Conservation (phyloP, 2,888 invertebrate species). For the Sphinx pinastri region DNA sequence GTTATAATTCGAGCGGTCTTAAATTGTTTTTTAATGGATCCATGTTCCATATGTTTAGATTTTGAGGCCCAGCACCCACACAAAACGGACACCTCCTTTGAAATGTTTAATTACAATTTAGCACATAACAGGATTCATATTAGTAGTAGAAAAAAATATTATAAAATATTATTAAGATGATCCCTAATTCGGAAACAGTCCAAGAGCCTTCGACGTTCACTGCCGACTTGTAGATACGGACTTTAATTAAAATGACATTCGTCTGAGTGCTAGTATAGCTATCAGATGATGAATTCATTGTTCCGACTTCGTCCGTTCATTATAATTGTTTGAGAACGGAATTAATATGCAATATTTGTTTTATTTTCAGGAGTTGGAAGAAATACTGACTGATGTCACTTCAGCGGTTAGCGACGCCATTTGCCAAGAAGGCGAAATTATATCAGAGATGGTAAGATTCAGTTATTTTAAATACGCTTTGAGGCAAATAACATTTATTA, state of each 20-base stretch:
- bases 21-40: too few relatives aligned
- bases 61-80: too few relatives aligned
- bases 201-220: conserved; percentile 39
- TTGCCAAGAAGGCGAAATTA: conserved; percentile 93
- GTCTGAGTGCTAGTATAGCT: conserved; percentile 36
- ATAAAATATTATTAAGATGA: neutral
- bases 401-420: conserved; percentile 94
- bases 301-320: neutral
- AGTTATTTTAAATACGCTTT: conserved; percentile 4
- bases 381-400: conserved; percentile 95
- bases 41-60: too few relatives aligned
- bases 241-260: conserved; percentile 62
- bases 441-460: conserved; percentile 89
- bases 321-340: neutral
- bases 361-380: conserved; percentile 93
- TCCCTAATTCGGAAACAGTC: conserved; percentile 39
- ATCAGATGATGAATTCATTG: conserved; percentile 38
- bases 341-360: conserved; percentile 33
- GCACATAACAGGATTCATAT: neutral
- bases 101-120: too few relatives aligned
- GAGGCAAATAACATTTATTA: too few relatives aligned
- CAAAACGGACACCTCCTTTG: too few relatives aligned
- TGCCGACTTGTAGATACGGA: conserved; percentile 48
- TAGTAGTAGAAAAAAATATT: neutral
- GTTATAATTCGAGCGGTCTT: too few relatives aligned